Evolutionary conservation across 2,797 vertebrate species (phyloP).

Genomic region (Leptatherina wallacei): DNA sequence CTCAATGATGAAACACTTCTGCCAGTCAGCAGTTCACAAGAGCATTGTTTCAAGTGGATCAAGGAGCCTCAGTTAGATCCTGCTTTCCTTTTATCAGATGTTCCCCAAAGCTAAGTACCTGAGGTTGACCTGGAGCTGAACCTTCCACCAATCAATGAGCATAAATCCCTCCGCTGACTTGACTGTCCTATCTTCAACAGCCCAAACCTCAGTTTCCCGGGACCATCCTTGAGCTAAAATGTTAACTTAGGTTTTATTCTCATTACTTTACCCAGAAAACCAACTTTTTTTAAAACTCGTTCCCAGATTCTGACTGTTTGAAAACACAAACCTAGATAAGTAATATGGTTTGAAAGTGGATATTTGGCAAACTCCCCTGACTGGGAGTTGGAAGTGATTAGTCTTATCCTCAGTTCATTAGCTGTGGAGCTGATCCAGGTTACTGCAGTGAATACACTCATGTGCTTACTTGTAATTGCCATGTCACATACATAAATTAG

Average conservation of each 20-base stretch:
- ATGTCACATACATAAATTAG: conserved; percentile 63
- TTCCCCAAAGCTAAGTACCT: conserved; percentile 27
- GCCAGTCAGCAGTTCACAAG: conserved; percentile 17
- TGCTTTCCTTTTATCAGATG: conserved; percentile 39
- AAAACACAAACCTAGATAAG: conserved; percentile 8
- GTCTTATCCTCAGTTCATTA: conserved; percentile 64
- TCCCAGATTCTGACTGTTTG: conserved; percentile 16
- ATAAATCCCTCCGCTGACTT: conserved; percentile 40
- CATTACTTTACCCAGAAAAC: background rate
- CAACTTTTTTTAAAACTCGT: background rate
- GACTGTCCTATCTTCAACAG: conserved; percentile 12
- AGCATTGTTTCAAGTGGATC: conserved; percentile 21
- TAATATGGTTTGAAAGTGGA: conserved; percentile 17
- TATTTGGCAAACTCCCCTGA: conserved; percentile 33
- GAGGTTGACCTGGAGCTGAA: conserved; percentile 63
- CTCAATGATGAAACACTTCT: conserved; percentile 46
- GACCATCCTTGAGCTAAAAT: background rate
- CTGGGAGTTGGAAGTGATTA: conserved; percentile 37
- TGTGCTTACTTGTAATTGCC: conserved; percentile 71
- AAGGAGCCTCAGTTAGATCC: conserved; percentile 5
- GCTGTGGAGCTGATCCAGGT: conserved; percentile 66
- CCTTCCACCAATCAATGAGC: conserved; percentile 57
- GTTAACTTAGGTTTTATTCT: conserved; percentile 18
- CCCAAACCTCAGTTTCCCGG: conserved; percentile 30
- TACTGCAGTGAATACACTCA: conserved; percentile 70